Conservation (phyloP, 1,140 invertebrate species). For the Rhyacophila brunnea region DNA sequence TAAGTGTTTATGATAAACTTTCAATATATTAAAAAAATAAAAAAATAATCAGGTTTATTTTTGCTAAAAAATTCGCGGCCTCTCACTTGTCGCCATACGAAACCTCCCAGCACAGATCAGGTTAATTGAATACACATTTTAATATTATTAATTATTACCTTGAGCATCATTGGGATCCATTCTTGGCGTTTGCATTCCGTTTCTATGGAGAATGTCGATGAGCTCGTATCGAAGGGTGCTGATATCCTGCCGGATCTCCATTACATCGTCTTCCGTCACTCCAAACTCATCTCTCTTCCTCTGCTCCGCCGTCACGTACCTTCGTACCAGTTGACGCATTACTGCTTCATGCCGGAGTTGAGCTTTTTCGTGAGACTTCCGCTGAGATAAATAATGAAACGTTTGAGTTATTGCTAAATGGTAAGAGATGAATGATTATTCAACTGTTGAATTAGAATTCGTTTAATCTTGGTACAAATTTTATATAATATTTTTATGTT, state of each 20-base stretch:
- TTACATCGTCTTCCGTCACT: conserved; percentile 93
- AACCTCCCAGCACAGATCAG: no score
- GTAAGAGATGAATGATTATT: no score
- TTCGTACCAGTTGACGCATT: conserved; percentile 74
- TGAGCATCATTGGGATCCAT: conserved; percentile 62
- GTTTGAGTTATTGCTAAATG: no score
- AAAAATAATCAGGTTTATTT: no score
- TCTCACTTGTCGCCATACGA: no score
- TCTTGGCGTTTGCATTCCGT: conserved; percentile 77
- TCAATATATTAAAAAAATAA: no score
- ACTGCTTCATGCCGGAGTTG: conserved; percentile 68
- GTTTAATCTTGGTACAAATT: no score
- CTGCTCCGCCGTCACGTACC: conserved; percentile 84
- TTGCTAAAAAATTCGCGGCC: no score
- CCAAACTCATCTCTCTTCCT: conserved; percentile 77
- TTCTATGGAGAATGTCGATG: conserved; percentile 81
- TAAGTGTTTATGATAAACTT: no score
- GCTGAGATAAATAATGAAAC: conserved; percentile 46
- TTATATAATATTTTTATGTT: no score
- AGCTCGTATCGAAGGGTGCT: conserved; percentile 82
- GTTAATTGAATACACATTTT: not conserved
- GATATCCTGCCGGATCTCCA: conserved; percentile 94
- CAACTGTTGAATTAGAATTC: no score
- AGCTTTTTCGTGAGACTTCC: conserved; percentile 70
- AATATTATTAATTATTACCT: conserved; percentile 45